Evolutionary conservation across 2,888 invertebrate species (phyloP), one percentile per base, ranked within the genome.

Genomic region (Leptopilina myrica): DNA sequence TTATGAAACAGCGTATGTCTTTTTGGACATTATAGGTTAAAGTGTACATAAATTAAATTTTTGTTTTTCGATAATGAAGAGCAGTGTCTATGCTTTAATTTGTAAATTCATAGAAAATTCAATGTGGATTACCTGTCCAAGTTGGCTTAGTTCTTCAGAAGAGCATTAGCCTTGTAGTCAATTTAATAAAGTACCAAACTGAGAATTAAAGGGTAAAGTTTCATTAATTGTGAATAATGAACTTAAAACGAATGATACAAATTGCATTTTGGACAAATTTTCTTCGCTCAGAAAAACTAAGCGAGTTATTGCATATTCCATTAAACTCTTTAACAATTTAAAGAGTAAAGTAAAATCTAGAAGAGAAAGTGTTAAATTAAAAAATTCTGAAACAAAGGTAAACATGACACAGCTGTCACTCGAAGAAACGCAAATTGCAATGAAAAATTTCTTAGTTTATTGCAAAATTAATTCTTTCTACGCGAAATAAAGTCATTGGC

Each of bases 101-200:
- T 5, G 15, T 15, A 43, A 62, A n/a, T 76, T 76, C n/a, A 62
- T 33, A n/a, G 43, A 64, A 40, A 64, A 62, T 33, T 12, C n/a
- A 5, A 15, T 64, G 2, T 76, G 76, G 76, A 26, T n/a, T 40
- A 2, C 40, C 1, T 64, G 76, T 8, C 76, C 76, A n/a, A 40
- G n/a, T 9, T 76, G 64, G 64, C 46, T 76, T n/a, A 43, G 43
- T 64, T 2, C 8, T 7, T 15, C 40, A 64, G 76, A 64, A 20
- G 6, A 46, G 46, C 43, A 64, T 8, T 76, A 64, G 64, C 76
- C 76, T 14, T 14, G n/a, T 59, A 59, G n/a, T 5, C 59, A 59
- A 59, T 59, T 59, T 5, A 5, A 59, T 59, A 59, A 59, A 59
- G 9, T 14, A 59, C 59, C n/a, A 59, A 59, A n/a, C n/a, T 59